Conservation (phyloP, 2,888 invertebrate species). For the Arenicola marina region DNA sequence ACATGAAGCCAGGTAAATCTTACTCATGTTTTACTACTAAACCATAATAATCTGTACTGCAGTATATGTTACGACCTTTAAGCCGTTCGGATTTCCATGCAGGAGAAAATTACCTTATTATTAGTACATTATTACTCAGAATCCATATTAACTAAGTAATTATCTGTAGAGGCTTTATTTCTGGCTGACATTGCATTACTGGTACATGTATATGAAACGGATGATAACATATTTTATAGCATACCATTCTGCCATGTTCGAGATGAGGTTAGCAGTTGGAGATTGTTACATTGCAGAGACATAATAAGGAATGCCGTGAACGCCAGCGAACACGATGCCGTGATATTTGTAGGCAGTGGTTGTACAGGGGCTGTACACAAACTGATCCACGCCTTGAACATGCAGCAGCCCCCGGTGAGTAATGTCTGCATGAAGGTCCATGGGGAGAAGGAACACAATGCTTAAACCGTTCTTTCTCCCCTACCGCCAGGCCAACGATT, state of each 20-base stretch:
- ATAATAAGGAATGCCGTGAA: slow-evolving; percentile 79
- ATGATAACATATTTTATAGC: too few species aligned
- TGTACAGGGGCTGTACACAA: slow-evolving; percentile 77
- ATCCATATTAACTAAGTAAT: neutral
- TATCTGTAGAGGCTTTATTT: too few species aligned
- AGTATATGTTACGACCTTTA: neutral
- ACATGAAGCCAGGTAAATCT: slow-evolving; percentile 65
- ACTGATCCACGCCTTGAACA: slow-evolving; percentile 73
- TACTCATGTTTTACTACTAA: neutral
- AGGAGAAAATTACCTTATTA: neutral
- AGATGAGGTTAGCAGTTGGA: too few species aligned
- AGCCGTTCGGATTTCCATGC: neutral
- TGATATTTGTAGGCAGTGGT: slow-evolving; percentile 77
- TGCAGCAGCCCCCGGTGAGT: slow-evolving; percentile 62
- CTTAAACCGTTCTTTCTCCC: neutral
- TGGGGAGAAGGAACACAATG: neutral
- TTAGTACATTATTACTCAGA: neutral
- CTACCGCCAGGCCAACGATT: too few species aligned
- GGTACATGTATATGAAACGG: too few species aligned
- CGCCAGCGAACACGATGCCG: slow-evolving; percentile 79
- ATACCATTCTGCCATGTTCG: too few species aligned
- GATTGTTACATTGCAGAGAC: slow-evolving; percentile 69
- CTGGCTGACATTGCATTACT: too few species aligned
- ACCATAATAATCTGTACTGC: too few species aligned
- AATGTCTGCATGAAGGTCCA: neutral